These are phyloP conservation scores for Heteronetta atricapilla DNA, from an alignment of 2,113 vertebrate species.

Conservation along the genomic window DNA sequence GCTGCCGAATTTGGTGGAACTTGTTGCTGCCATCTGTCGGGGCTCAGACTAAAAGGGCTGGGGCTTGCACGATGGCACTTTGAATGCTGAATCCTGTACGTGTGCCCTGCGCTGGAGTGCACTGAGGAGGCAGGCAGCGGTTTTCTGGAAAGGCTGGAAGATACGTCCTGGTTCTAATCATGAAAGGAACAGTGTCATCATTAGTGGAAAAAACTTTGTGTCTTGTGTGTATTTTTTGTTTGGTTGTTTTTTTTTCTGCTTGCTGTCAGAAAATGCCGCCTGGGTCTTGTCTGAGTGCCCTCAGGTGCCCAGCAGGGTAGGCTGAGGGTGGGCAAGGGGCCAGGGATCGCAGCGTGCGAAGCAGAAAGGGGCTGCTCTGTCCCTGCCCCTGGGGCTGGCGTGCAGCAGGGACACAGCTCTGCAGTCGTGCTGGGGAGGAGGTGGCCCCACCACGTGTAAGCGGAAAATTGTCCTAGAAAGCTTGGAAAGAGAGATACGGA, in stretches of 20 bases:
- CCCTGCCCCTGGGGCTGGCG: background rate
- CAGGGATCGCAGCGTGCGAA: no score
- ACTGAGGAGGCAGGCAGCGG: background rate
- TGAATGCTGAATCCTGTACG: background rate
- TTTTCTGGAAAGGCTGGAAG: background rate
- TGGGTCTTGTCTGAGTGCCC: background rate
- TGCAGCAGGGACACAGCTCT: background rate
- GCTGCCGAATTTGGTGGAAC: background rate
- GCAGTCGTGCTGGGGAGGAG: background rate
- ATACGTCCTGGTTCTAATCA: background rate
- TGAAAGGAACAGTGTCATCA: background rate
- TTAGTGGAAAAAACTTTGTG: background rate
- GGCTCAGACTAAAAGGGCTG: background rate
- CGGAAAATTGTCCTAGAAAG: background rate
- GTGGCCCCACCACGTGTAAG: rapidly evolving
- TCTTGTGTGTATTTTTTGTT: background rate
- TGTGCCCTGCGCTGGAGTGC: background rate
- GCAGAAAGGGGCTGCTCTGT: background rate
- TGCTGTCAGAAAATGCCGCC: background rate
- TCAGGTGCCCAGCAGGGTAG: background rate
- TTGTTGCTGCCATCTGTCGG: background rate
- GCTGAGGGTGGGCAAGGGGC: background rate
- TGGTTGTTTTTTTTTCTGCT: background rate
- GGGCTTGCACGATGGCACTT: background rate
- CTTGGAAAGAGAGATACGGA: background rate